Evolutionary conservation across 1,140 invertebrate genomes (phyloP).

Genomic region (Drosophila repletoides): DNA sequence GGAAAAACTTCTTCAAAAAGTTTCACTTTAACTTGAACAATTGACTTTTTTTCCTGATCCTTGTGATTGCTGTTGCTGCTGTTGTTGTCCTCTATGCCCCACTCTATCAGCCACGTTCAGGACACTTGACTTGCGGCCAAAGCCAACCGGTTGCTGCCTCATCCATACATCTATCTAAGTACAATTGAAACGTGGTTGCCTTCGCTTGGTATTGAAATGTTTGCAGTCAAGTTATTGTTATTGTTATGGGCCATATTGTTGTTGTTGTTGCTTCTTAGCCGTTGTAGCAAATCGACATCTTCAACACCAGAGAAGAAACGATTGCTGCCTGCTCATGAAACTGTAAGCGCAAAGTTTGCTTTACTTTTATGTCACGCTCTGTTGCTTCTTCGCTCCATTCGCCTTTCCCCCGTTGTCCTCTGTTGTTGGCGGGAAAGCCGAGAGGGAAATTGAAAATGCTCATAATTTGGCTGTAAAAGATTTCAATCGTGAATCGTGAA

Average conservation of each 20-base stretch:
- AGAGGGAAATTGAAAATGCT: constrained; percentile 74
- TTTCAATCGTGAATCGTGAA: constrained; percentile 78
- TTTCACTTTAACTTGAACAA: constrained; percentile 78
- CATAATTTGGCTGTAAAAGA: constrained; percentile 80
- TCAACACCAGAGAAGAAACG: constrained; percentile 35
- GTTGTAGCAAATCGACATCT: constrained; percentile 66
- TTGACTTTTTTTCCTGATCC: constrained; percentile 55
- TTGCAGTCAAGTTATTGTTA: constrained; percentile 78
- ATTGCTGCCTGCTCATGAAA: constrained; percentile 66
- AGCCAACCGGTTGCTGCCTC: constrained; percentile 56
- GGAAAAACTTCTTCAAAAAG: constrained; percentile 73
- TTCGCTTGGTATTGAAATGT: constrained; percentile 74
- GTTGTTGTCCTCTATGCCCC: constrained; percentile 24
- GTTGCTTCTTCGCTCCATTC: constrained; percentile 70
- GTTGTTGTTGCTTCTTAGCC: constrained; percentile 7
- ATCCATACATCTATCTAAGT: constrained; percentile 43
- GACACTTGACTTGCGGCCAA: constrained; percentile 63
- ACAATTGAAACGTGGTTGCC: constrained; percentile 73
- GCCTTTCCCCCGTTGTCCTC: constrained; percentile 10
- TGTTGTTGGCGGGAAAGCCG: not conserved
- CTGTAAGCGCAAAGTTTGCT: constrained; percentile 77
- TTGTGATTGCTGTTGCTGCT: constrained; percentile 30
- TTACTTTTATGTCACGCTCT: constrained; percentile 79
- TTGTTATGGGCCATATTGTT: constrained; percentile 63
- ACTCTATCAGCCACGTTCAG: constrained; percentile 4